Percentiles rank a stretch among this genome's conserved stretches.
Evolutionary conservation across 2,797 vertebrate species (phyloP).

Genomic region (Phoebastria nigripes): DNA sequence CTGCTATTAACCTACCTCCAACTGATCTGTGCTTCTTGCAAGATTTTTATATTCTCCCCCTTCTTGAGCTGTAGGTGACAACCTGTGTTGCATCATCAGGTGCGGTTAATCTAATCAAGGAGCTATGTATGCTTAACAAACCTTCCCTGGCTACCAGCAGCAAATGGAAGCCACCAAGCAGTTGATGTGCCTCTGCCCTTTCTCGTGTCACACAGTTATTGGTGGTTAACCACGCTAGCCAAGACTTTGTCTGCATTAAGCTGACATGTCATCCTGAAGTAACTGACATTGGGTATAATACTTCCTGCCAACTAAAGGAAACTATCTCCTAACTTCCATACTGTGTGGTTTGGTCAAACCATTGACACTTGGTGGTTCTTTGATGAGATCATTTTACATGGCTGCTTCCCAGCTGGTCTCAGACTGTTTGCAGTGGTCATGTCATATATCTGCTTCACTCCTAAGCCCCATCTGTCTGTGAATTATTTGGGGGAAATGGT

Average conservation of each 20-base stretch:
- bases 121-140: not conserved
- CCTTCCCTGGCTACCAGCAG: not conserved
- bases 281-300: fast-evolving
- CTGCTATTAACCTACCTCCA: not conserved
- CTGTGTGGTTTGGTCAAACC: not conserved
- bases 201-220: not conserved
- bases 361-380: not conserved
- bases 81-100: not conserved
- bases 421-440: not conserved
- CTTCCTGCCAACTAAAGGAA: not conserved
- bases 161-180: not conserved
- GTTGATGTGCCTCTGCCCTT: not conserved
- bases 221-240: not conserved
- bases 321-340: not conserved
- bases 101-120: not conserved
- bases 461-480: not conserved
- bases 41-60: not conserved
- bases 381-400: not conserved
- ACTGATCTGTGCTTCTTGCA: not conserved
- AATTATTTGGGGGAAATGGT: not conserved
- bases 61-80: not conserved
- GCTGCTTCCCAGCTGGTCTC: not conserved
- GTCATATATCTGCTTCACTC: not conserved
- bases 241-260: not conserved
- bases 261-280: not conserved